Evolutionary conservation across 2,113 vertebrate genomes (phyloP).

Genomic region (Nibea albiflora): DNA sequence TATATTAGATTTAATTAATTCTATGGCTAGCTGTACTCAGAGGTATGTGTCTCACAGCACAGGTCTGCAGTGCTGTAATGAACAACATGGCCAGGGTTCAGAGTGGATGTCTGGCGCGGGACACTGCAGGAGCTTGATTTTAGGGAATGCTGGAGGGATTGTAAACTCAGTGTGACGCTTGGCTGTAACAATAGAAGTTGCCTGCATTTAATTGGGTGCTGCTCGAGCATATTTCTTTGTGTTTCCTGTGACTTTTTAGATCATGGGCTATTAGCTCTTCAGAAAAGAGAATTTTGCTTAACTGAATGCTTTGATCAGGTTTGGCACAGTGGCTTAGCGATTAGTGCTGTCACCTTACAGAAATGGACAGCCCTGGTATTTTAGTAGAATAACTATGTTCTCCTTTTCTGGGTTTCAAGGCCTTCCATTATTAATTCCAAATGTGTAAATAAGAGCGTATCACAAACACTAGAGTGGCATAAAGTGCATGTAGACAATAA

Average conservation of each 20-base stretch:
- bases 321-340: neutral
- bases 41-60: constrained; percentile 49
- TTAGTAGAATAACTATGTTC: neutral
- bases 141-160: constrained; percentile 28
- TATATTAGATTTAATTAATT: constrained; percentile 87
- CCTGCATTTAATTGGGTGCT: neutral
- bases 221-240: neutral
- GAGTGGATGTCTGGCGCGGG: constrained; percentile 25
- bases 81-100: constrained; percentile 51
- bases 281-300: neutral
- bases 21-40: constrained; percentile 75
- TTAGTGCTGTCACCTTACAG: neutral
- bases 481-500: neutral
- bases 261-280: neutral
- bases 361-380: neutral
- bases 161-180: constrained; percentile 19
- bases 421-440: neutral
- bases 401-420: neutral
- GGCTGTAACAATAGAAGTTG: neutral
- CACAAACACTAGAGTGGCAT: neutral
- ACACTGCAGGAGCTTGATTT: constrained; percentile 30
- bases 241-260: neutral
- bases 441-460: neutral
- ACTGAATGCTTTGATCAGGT: neutral
- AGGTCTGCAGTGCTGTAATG: constrained; percentile 51